Percentiles rank a stretch among this genome's conserved stretches.
These are phyloP conservation scores for Drosophila albomicans DNA, from an alignment of 1,140 invertebrate genomes.

Conservation along the genomic window DNA sequence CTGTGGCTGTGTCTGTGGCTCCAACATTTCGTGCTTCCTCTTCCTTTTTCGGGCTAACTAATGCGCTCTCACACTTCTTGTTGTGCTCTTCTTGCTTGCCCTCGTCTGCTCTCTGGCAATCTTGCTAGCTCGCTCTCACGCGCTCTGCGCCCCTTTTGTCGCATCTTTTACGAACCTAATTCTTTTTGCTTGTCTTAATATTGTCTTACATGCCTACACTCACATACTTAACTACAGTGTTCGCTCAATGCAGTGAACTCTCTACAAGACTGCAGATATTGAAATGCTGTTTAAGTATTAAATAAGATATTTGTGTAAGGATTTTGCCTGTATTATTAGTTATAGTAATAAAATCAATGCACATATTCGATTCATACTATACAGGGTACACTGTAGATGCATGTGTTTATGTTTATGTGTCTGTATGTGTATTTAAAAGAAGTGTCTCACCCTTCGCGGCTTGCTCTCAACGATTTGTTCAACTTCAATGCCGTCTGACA, in stretches of 20 bases:
- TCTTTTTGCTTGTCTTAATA: slow-evolving; percentile 63
- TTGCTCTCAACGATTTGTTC: slow-evolving; percentile 84
- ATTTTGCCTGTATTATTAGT: too few species aligned
- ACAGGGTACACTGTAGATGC: not conserved
- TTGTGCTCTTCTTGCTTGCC: slow-evolving; percentile 1
- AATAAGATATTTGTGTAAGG: too few species aligned
- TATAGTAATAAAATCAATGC: slow-evolving; percentile 1
- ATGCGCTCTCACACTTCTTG: slow-evolving; percentile 22
- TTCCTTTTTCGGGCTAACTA: slow-evolving; percentile 29
- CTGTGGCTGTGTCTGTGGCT: slow-evolving; percentile 35
- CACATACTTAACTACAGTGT: not conserved
- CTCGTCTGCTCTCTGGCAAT: slow-evolving; percentile 12
- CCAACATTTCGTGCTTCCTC: slow-evolving; percentile 40
- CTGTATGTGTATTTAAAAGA: slow-evolving; percentile 22
- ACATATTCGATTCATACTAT: not conserved
- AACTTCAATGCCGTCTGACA: slow-evolving; percentile 84
- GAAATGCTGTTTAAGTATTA: too few species aligned
- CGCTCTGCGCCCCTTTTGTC: slow-evolving; percentile 46
- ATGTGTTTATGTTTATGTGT: slow-evolving; percentile 8
- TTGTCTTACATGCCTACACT: slow-evolving; percentile 34
- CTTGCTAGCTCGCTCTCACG: slow-evolving; percentile 6
- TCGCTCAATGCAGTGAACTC: too few species aligned
- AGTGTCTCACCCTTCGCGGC: slow-evolving; percentile 75
- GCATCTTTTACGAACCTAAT: slow-evolving; percentile 53
- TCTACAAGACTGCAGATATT: too few species aligned